Base-by-base conservation (phyloP, 2,797 vertebrate genomes). In the Ceryle rudis region DNA sequence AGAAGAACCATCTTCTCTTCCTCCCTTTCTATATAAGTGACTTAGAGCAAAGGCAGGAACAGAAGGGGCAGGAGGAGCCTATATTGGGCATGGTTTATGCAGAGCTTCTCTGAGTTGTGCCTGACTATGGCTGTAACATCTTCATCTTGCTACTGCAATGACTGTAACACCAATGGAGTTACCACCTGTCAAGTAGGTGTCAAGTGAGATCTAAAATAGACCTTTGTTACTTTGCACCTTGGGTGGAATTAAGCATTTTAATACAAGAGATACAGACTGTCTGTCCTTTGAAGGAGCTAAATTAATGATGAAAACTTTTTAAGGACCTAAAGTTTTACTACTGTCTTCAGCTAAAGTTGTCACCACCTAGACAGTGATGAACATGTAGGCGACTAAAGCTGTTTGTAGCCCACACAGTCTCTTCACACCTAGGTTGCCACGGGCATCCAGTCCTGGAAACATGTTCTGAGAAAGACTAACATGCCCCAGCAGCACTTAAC, bases 341-440 rank as follows among this genome's bases (percentile, higher is more conserved):
- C 46, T 62, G 15, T 58, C 73, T 96, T 81, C 83, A 92, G 6
- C 46, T 84, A 31, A 88, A 90, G 11, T 79, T 75, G 55, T 92
- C 93, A 94, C 23, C 93, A 86, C 73, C 71, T 52, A 70, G 72
- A 71, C 19, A 58, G 66, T 55, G 86, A 79, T 52, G 81, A 94
- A 75, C 2, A 2, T 11, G 93, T 81, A 84, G 75, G 90, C 9
- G 5, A 86, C 42, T 77, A 93, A 84, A 96, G 55, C 70, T 90
- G 86, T 71, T 90, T 89, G 86, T 90, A 90, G 0, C 77, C 60
- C 52, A 86, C 94, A 78, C 14, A 77, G 51, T 81, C 70, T 96
- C 55, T 94, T 93, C 90, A 89, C 90, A 77, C 62, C 58, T 74
- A 82, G 62, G 46, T 22, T 92, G 73, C 60, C 60, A 93, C 77